Evolutionary conservation across 2,113 vertebrate species (phyloP).

Genomic region (Apodemus speciosus): DNA sequence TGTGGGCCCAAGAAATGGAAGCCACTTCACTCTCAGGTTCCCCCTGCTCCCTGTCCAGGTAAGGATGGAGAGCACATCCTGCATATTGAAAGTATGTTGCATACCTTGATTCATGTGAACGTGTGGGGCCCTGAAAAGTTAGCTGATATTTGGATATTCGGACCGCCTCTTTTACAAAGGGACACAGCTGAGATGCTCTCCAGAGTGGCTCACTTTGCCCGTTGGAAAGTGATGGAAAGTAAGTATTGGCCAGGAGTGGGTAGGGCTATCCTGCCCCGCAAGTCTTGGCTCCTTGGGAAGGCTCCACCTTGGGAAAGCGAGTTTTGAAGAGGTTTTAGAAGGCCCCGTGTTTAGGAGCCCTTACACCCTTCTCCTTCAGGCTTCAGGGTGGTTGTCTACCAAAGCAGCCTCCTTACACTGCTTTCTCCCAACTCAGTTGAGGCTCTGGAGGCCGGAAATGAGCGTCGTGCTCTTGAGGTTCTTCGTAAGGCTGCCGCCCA

Average conservation of each 20-base stretch:
- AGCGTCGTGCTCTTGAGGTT: neutral
- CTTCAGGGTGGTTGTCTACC: neutral
- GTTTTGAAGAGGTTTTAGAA: neutral
- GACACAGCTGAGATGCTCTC: slow-evolving; percentile 45
- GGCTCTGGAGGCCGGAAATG: neutral
- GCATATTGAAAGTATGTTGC: neutral
- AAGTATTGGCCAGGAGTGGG: neutral
- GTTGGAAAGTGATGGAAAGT: neutral
- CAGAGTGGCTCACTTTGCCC: slow-evolving; percentile 33
- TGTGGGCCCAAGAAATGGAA: neutral
- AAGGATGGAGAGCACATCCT: slow-evolving; percentile 15
- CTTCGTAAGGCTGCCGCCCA: neutral
- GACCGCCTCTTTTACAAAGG: slow-evolving; percentile 29
- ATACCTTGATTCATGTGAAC: slow-evolving; percentile 33
- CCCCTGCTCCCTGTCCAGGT: slow-evolving; percentile 5
- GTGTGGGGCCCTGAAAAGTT: neutral
- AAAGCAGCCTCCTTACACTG: neutral
- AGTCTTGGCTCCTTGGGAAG: neutral
- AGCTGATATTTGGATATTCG: slow-evolving; percentile 58
- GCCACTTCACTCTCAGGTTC: neutral
- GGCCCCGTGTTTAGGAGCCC: neutral
- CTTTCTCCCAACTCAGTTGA: neutral
- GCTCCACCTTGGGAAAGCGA: neutral
- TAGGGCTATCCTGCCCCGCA: too few relatives aligned
- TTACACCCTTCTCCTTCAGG: neutral